These are phyloP conservation scores for Hirundichthys speculiger DNA, from an alignment of 2,113 vertebrate genomes.

Conservation along the genomic window DNA sequence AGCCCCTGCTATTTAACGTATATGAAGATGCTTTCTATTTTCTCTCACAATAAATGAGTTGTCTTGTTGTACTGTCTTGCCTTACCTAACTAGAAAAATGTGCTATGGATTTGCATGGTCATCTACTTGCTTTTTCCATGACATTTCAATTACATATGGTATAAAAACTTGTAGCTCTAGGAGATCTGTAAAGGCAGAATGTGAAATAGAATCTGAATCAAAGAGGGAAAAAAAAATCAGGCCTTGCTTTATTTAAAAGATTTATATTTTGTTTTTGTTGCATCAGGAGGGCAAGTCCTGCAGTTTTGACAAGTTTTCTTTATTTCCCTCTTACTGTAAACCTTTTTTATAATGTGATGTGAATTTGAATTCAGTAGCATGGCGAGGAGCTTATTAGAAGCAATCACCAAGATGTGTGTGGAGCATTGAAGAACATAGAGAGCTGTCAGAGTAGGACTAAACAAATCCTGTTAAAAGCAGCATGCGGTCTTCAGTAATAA, in stretches of 20 bases:
- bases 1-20: too few relatives aligned
- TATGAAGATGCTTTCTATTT: neutral
- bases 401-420: too few relatives aligned
- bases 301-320: neutral
- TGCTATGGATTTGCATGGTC: slow-evolving; percentile 1
- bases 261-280: neutral
- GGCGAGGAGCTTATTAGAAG: neutral
- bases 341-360: neutral
- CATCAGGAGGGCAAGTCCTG: neutral
- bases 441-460: slow-evolving; percentile 5
- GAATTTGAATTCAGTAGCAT: neutral
- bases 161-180: too few relatives aligned
- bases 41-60: neutral
- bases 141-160: neutral
- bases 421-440: neutral
- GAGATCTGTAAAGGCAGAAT: slow-evolving; percentile 9
- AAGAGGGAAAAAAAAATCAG: slow-evolving; percentile 1
- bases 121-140: neutral
- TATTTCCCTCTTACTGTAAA: neutral
- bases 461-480: slow-evolving; percentile 18
- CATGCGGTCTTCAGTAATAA: slow-evolving; percentile 40
- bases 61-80: neutral
- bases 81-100: too few relatives aligned
- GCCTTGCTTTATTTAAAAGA: neutral
- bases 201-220: slow-evolving; percentile 26